These are phyloP conservation scores for Aurelia coerulea DNA, from an alignment of 30 jellyfish, hydroid and myxozoan genomes.

Conservation along the genomic window DNA sequence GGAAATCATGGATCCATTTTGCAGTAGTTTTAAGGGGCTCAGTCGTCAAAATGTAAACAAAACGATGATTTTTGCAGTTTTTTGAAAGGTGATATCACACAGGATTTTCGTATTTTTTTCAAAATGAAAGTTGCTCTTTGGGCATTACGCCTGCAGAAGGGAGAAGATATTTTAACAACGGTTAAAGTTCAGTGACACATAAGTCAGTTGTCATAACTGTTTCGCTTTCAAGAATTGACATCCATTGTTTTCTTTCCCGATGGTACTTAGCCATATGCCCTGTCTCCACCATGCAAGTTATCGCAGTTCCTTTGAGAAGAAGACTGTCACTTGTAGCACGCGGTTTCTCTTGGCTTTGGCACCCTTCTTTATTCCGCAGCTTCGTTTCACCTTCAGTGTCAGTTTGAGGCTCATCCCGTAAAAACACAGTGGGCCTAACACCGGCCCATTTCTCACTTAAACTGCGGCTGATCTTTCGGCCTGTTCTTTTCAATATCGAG, in stretches of 20 bases:
- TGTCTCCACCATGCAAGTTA: conserved; percentile 78
- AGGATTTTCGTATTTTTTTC: no score
- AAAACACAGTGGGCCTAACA: conserved; percentile 5
- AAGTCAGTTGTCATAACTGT: conserved; percentile 73
- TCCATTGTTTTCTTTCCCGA: conserved; percentile 76
- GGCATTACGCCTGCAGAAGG: no score
- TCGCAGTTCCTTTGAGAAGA: conserved; percentile 60
- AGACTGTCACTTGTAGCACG: conserved; percentile 86
- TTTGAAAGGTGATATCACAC: no score
- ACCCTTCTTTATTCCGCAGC: neutral
- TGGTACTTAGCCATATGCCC: conserved; percentile 82
- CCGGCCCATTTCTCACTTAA: conserved; percentile 33
- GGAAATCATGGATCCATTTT: no score
- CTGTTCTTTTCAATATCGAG: conserved; percentile 11
- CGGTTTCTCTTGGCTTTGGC: conserved; percentile 15
- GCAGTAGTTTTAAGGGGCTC: no score
- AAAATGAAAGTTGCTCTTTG: no score
- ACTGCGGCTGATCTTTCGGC: conserved; percentile 29
- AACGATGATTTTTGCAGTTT: no score
- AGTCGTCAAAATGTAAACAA: no score
- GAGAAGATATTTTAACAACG: no score
- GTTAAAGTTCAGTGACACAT: conserved; percentile 87
- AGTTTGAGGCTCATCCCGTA: neutral
- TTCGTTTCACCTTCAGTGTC: conserved; percentile 11
- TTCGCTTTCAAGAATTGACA: conserved; percentile 50